Base-by-base conservation (phyloP, 2,113 vertebrate genomes). In the Ochotona princeps region DNA sequence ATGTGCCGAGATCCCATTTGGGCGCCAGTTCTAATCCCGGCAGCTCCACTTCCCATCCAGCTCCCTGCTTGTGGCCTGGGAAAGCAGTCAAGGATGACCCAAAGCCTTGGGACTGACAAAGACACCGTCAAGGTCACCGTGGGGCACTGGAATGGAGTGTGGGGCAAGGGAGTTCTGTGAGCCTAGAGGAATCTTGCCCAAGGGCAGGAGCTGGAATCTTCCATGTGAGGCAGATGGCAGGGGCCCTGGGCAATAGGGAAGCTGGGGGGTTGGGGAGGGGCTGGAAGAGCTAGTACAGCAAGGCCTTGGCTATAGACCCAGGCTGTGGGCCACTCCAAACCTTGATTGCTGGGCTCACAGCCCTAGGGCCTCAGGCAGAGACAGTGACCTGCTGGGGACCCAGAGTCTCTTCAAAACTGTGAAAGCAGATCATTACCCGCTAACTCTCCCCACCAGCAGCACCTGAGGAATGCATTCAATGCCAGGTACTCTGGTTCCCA, bases 341-440 rank as follows among this genome's bases (percentile, higher is more conserved):
- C 44, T 63, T 14, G 17, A n/a, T 21, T 17, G 35, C 20, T 3
- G 30, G 28, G 44, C 44, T 44, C 38, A 44, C 38, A 44, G 38
- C 38, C 38, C 38, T 44, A 9, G 25, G 65, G 5, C 32, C 12
- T 13, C 28, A 26, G 10, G 67, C 25, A 30, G 67, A 28, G 5
- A 79, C 49, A 21, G 87, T 82, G 47, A 15, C 47, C 72, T 80
- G 28, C 76, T 30, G 3, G 44, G 81, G n/a, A 79, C 12, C 7
- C 14, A 13, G 0, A 10, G 61, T 66, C 60, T 85, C 51, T 76
- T 6, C 6, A 65, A 91, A 74, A 65, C 28, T 26, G 12, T 47
- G 21, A 44, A 47, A 38, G 14, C 8, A 14, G 78, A 44, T n/a
- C 23, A 81, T 49, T 0, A 0, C 11, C 21, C 1, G 51, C 9